These are phyloP conservation scores for Pteropus alecto DNA, from an alignment of 2,113 vertebrate species.

Conservation along the genomic window DNA sequence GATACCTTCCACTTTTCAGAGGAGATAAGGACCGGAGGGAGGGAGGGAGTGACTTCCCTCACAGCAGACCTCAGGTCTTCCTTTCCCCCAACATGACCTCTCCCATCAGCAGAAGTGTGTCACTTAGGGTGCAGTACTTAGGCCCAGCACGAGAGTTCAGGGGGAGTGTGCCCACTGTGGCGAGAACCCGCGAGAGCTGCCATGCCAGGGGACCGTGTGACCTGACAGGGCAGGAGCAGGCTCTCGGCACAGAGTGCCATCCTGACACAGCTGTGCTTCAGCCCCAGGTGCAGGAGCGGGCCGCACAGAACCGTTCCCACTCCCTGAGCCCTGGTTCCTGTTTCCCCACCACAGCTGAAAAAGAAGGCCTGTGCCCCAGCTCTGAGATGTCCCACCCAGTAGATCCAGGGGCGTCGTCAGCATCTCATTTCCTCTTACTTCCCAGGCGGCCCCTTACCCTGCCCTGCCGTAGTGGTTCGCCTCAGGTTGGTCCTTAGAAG, in stretches of 20 bases:
- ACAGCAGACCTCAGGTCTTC: not conserved
- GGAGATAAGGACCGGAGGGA: no score
- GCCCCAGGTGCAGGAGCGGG: not conserved
- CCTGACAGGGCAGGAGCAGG: fast-evolving
- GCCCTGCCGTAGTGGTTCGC: not conserved
- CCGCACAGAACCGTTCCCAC: fast-evolving
- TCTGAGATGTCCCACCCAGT: not conserved
- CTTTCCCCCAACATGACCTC: not conserved
- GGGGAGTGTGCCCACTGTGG: fast-evolving
- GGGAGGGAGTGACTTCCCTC: not conserved
- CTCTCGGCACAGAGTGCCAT: not conserved
- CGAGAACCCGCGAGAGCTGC: not conserved
- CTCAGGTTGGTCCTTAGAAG: not conserved
- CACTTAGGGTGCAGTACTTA: fast-evolving
- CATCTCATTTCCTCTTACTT: not conserved
- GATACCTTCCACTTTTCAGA: not conserved
- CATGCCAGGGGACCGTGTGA: fast-evolving
- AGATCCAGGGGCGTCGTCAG: not conserved
- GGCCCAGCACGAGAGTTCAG: not conserved
- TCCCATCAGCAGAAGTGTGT: not conserved
- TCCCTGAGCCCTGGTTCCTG: not conserved
- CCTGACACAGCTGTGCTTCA: no score
- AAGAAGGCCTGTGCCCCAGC: not conserved
- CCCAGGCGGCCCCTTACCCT: not conserved
- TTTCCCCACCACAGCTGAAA: not conserved